A percentile compares a stretch with the other conserved stretches of the same genome.
phyloP scores from a whole-genome alignment of 2,113 vertebrate genomes.

The Zosterops japonicus region DNA sequence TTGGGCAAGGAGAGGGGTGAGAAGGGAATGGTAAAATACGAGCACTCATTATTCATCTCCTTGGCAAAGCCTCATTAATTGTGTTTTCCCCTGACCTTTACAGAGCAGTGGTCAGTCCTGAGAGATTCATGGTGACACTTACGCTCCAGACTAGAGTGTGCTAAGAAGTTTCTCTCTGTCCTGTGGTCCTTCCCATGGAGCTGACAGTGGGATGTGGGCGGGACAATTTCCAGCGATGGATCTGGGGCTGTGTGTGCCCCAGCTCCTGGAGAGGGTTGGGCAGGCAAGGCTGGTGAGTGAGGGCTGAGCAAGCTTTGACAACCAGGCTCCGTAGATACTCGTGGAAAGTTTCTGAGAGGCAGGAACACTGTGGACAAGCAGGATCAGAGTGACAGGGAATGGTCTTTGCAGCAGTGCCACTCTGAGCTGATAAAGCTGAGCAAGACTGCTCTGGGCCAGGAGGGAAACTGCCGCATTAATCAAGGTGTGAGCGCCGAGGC shows the following conservation, averaged over 20 bases:
- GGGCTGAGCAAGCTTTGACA: neutral
- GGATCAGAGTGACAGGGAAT: neutral
- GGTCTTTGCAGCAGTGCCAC: neutral
- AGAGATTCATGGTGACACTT: neutral
- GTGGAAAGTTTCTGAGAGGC: neutral
- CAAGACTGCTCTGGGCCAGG: constrained; percentile 1
- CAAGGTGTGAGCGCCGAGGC: neutral
- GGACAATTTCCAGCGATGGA: rapidly evolving
- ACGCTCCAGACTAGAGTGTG: neutral
- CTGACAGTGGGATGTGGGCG: neutral
- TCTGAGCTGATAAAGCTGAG: neutral
- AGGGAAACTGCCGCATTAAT: constrained; percentile 32
- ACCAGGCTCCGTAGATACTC: neutral
- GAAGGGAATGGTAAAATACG: neutral
- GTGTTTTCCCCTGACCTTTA: neutral
- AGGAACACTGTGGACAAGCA: rapidly evolving
- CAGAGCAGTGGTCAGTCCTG: neutral
- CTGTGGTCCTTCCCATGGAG: rapidly evolving
- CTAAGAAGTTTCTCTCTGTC: neutral
- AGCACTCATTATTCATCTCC: neutral
- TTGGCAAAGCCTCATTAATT: neutral
- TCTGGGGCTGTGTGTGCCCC: neutral
- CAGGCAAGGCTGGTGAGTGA: no score
- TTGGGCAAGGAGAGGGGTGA: neutral
- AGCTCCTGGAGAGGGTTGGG: neutral